Conservation (phyloP, 2,797 vertebrate genomes). For the Aeoliscus strigatus region DNA sequence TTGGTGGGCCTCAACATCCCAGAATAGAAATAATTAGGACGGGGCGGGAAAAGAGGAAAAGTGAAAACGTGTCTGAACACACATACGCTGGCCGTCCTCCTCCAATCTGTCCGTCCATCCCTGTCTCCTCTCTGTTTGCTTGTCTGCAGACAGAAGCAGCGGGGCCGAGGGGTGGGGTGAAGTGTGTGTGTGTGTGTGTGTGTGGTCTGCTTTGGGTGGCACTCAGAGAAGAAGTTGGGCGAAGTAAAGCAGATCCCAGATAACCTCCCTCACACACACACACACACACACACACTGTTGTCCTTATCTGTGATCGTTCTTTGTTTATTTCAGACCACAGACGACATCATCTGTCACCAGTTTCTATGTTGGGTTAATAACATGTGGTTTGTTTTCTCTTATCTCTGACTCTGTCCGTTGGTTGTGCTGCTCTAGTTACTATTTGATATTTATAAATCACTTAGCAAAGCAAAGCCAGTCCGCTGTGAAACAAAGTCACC, state of each 20-base stretch:
- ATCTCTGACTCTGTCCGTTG: conserved; percentile 11
- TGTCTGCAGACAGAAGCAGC: conserved; percentile 38
- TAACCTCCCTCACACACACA: conserved; percentile 56
- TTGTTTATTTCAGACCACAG: too few relatives aligned
- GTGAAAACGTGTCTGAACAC: conserved; percentile 75
- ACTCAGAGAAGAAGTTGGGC: conserved; percentile 54
- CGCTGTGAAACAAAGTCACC: too few relatives aligned
- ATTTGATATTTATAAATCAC: too few relatives aligned
- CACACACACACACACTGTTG: conserved; percentile 53
- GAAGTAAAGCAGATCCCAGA: conserved; percentile 46
- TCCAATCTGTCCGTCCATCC: conserved; percentile 52
- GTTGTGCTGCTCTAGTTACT: too few relatives aligned
- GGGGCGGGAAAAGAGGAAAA: conserved; percentile 73
- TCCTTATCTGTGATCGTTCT: conserved; percentile 26
- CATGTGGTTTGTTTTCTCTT: too few relatives aligned
- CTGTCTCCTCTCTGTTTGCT: conserved; percentile 50
- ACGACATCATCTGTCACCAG: too few relatives aligned
- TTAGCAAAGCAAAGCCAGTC: too few relatives aligned
- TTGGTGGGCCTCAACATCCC: conserved; percentile 57
- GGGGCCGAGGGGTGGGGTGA: not conserved
- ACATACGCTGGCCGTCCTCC: conserved; percentile 52
- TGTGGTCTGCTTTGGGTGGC: conserved; percentile 59
- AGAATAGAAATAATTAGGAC: conserved; percentile 77
- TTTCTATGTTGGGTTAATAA: too few relatives aligned
- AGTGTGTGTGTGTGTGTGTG: conserved; percentile 14